phyloP scores from a whole-genome alignment of 2,888 invertebrate species.

The Latheticus oryzae region DNA sequence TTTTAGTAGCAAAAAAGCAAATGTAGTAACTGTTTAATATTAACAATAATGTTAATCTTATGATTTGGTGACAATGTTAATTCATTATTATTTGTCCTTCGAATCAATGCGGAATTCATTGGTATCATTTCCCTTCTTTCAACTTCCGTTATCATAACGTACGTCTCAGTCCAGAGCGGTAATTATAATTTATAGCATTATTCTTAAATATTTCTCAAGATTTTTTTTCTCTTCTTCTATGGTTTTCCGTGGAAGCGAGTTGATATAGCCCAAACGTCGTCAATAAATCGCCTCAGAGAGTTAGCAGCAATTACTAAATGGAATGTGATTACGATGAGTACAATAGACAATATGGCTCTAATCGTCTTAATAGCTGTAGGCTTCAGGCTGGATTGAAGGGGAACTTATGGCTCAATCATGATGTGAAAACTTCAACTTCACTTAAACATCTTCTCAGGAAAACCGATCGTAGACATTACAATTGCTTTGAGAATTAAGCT shows the following conservation, averaged over 20 bases:
- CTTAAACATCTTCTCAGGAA: slow-evolving; percentile 11
- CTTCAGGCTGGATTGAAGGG: slow-evolving; percentile 6
- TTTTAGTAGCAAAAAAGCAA: no score
- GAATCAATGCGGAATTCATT: no score
- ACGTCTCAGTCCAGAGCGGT: neutral
- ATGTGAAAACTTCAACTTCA: slow-evolving; percentile 34
- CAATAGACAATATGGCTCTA: slow-evolving; percentile 48
- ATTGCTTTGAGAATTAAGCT: slow-evolving; percentile 5
- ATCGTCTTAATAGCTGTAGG: slow-evolving; percentile 43
- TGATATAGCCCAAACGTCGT: slow-evolving; percentile 14
- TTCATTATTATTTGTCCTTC: no score
- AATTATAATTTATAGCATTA: neutral
- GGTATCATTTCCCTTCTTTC: no score
- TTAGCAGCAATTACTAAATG: slow-evolving; percentile 45
- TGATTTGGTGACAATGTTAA: no score
- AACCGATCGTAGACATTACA: slow-evolving; percentile 18
- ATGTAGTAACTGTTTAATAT: no score
- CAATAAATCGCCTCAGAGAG: slow-evolving; percentile 27
- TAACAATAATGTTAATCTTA: no score
- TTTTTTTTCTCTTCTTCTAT: slow-evolving; percentile 3
- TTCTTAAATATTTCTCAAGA: no score
- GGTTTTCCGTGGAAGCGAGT: neutral
- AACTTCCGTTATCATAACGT: neutral
- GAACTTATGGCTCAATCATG: slow-evolving; percentile 31
- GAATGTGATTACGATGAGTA: slow-evolving; percentile 45